Evolutionary conservation across 1,140 invertebrate genomes (phyloP).

Genomic region (Plodia interpunctella): DNA sequence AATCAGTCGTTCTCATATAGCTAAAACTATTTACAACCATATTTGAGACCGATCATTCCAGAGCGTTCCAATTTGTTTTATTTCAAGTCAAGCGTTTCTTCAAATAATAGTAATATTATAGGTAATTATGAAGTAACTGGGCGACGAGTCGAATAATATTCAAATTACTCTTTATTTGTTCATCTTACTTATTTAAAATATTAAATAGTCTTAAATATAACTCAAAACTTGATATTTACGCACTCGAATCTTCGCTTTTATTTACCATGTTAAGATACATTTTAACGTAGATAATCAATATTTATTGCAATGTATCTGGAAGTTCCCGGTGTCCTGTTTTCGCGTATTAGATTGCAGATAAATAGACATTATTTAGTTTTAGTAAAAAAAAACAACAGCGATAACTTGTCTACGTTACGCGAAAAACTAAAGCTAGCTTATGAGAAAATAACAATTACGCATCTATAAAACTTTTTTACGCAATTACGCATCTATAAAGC

Average conservation of each 20-base stretch:
- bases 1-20: conserved; percentile 37
- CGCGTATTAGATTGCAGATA: conserved; percentile 18
- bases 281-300: neutral
- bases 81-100: neutral
- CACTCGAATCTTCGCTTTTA: neutral
- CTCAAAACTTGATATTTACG: neutral
- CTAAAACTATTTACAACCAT: conserved; percentile 33
- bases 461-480: neutral
- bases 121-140: too few species aligned
- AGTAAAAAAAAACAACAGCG: neutral
- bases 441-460: conserved; percentile 2
- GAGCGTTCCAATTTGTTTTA: neutral
- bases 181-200: too few species aligned
- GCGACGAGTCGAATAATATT: too few species aligned
- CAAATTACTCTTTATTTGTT: too few species aligned
- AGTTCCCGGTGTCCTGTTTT: conserved; percentile 30
- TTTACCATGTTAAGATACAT: neutral
- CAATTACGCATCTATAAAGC: too few species aligned
- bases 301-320: conserved; percentile 32
- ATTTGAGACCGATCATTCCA: neutral
- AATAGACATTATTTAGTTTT: conserved; percentile 22
- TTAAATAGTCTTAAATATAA: too few species aligned
- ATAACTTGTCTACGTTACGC: neutral
- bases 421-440: conserved; percentile 4
- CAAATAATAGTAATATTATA: neutral